Conservation (phyloP, 2,797 vertebrate genomes). For the Leptatherina wallacei region DNA sequence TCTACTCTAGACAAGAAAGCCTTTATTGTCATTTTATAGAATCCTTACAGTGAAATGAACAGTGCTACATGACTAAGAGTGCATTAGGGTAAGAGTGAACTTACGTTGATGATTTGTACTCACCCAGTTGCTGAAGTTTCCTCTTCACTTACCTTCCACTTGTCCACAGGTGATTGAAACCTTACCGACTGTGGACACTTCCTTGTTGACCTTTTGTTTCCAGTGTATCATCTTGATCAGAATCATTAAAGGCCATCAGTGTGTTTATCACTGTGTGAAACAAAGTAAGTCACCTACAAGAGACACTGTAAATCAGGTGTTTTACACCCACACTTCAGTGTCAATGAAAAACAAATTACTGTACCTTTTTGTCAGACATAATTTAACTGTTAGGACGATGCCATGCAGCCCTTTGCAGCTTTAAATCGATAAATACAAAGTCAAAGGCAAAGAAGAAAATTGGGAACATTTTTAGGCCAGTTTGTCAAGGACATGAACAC, state of each 20-base stretch:
- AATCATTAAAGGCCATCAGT: slow-evolving; percentile 17
- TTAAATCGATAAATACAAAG: slow-evolving; percentile 15
- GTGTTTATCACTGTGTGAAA: background rate
- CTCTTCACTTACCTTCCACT: background rate
- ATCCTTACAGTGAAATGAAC: too few species aligned
- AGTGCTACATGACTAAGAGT: too few species aligned
- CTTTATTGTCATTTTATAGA: too few species aligned
- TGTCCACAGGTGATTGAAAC: slow-evolving; percentile 24
- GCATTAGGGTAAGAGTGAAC: too few species aligned
- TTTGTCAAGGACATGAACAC: background rate
- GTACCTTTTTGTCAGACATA: slow-evolving; percentile 16
- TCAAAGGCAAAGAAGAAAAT: slow-evolving; percentile 4
- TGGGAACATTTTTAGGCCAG: background rate
- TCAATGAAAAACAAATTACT: slow-evolving; percentile 17
- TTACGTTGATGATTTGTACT: background rate
- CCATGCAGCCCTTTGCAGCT: background rate
- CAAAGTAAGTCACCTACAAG: background rate
- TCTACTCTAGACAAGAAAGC: too few species aligned
- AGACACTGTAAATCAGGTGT: slow-evolving; percentile 2
- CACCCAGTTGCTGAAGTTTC: background rate
- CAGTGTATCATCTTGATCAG: background rate
- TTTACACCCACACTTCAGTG: slow-evolving; percentile 9
- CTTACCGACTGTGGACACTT: background rate
- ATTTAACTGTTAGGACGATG: slow-evolving; percentile 7
- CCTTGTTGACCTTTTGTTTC: slow-evolving; percentile 13